Evolutionary conservation across 1,140 invertebrate species (phyloP), one percentile per base, ranked within the genome.

Genomic region (Mercenaria mercenaria): DNA sequence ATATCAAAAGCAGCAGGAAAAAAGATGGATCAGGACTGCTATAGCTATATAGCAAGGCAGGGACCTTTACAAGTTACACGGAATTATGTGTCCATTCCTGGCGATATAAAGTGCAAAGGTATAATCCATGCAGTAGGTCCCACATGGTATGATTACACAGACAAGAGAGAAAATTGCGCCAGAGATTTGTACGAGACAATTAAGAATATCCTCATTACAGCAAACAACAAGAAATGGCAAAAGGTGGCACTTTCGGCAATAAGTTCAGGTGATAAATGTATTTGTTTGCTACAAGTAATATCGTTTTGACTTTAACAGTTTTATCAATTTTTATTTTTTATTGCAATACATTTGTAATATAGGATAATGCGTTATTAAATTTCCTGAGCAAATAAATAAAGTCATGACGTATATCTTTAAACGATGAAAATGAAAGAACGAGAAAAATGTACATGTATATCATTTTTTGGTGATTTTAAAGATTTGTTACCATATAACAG

Each of bases 1-100:
- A 93, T 93, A 29, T 72, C 89, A 23, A 90, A 87, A n/a, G 92
- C 92, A 80, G 92, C 91, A 39, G 92, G 92, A 11, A 20, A 0
- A 0, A 26, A 80, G 10, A 50, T 92, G 39, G 86, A 87, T 37
- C 74, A 69, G n/a, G 91, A 92, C 43, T 92, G 92, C 39, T 67
- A 82, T 47, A 59, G 32, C 4, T 88, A 77, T 61, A 83, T 93
- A 20, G 11, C 32, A 29, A 29, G 72, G 43, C 1, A 86, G 4
- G n/a, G 43, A 0, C 47, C 29, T 18, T 15, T 91, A 11, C 15
- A 26, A 37, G 89, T 88, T 18, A 61, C 89, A 50, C 61, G 74
- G 50, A 84, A 84, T 50, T 72, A 34, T 32, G 88, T 88, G 0
- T 90, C 92, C 4, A 56, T 39, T 3, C 85, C 85, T 67, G 92